Evolutionary conservation across 1,140 invertebrate species (phyloP), one percentile per base, ranked within the genome.

Genomic region (Ceratitis capitata): DNA sequence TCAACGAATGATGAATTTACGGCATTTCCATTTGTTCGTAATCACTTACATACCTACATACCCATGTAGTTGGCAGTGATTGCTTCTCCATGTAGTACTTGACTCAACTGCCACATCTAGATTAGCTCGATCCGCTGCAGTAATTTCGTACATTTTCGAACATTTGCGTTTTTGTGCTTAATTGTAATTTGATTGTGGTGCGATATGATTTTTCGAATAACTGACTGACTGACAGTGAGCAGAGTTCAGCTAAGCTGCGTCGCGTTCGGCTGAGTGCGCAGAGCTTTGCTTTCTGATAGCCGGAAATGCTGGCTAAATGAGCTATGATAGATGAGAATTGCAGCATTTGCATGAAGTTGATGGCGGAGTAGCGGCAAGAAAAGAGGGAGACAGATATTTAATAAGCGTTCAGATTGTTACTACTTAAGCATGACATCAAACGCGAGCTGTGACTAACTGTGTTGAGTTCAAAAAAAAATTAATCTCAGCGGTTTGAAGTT

Each of bases 241-340:
- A n/a, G n/a, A n/a, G n/a, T n/a, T n/a, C n/a, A n/a, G n/a, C n/a
- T n/a, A n/a, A n/a, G n/a, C n/a, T n/a, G n/a, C n/a, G n/a, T n/a
- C n/a, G n/a, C n/a, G n/a, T n/a, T 19, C 39, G 9, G 35, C 39
- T 4, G n/a, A n/a, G n/a, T n/a, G n/a, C n/a, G n/a, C n/a, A n/a
- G n/a, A n/a, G n/a, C 69, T 45, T 23, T 26, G 69, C 39, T 19
- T n/a, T 5, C n/a, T 42, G 69, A 16, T 45, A 19, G 69, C 69
- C 69, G 69, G 69, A 74, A 74, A 74, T 42, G 39, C 35, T 23
- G 69, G 69, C 39, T 74, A 74, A 74, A 74, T 74, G 69, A 74
- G 69, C 35, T 74, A 74, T 42, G 69, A 74, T 74, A n/a, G 69
- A 74, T 74, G 69, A 9, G 5, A 74, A 42, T 45, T 74, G 29